A percentile compares a stretch with the other conserved stretches of the same genome.
These are phyloP conservation scores for Polietes domitor DNA, from an alignment of 2,888 invertebrate species.

Conservation along the genomic window DNA sequence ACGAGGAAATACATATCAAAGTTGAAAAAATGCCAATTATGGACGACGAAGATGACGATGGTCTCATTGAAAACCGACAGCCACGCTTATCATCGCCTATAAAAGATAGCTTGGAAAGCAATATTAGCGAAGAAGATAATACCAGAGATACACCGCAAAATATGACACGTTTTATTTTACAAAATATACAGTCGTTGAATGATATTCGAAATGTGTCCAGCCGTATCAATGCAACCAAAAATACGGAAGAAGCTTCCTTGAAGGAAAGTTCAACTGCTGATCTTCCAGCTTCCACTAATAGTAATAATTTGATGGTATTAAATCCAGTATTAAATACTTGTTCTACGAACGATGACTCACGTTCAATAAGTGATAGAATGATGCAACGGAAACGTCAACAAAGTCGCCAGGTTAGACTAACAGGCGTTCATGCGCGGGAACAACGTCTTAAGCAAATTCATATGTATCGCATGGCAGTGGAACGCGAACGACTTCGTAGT, in stretches of 20 bases:
- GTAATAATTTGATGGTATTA: background rate
- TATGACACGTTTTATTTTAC: slow-evolving; percentile 34
- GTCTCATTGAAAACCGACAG: background rate
- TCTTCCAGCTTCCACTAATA: background rate
- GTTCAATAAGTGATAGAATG: background rate
- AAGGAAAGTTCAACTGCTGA: background rate
- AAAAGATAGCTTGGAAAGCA: background rate
- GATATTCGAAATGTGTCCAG: background rate
- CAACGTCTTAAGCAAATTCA: slow-evolving; percentile 62
- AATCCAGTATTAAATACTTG: background rate
- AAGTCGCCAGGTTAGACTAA: background rate
- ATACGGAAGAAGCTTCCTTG: background rate
- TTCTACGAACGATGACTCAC: background rate
- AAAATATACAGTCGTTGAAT: slow-evolving; percentile 38
- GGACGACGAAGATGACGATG: slow-evolving; percentile 23
- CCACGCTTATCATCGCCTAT: background rate
- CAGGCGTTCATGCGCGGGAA: slow-evolving; percentile 26
- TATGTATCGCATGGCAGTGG: slow-evolving; percentile 64
- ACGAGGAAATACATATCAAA: slow-evolving; percentile 57
- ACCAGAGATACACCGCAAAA: background rate
- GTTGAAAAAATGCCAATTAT: slow-evolving; percentile 48
- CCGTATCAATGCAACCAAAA: background rate
- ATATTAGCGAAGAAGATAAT: slow-evolving; percentile 3
- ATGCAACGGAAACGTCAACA: background rate
- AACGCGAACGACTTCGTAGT: slow-evolving; percentile 62